A percentile compares a stretch with the other conserved stretches of the same genome.
These are phyloP conservation scores for Hemitrygon akajei DNA, from an alignment of 2,797 vertebrate species.

Conservation along the genomic window DNA sequence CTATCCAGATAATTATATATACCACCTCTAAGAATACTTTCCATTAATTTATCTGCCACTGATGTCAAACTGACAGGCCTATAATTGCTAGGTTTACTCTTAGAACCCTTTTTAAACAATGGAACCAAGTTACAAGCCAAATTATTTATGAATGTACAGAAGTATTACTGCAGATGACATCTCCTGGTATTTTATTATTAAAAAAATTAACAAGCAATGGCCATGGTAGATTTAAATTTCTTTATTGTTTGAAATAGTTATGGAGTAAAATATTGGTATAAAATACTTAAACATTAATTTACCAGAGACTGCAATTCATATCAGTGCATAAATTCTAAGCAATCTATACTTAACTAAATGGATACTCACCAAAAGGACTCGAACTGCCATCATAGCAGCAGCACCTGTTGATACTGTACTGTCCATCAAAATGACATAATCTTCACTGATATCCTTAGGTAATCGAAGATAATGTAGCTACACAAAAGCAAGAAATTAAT, in stretches of 20 bases:
- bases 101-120: too few species aligned
- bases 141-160: not conserved
- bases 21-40: too few species aligned
- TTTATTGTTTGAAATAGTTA: not conserved
- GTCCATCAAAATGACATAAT: slow-evolving; percentile 88
- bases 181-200: not conserved
- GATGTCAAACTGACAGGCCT: too few species aligned
- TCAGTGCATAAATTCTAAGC: not conserved
- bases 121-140: not conserved
- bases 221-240: not conserved
- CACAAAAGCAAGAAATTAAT: slow-evolving; percentile 27
- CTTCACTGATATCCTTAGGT: slow-evolving; percentile 82
- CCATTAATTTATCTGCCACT: too few species aligned
- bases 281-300: not conserved
- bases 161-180: not conserved
- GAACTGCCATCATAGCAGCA: slow-evolving; percentile 79
- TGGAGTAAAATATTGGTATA: not conserved
- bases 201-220: not conserved
- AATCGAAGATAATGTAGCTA: slow-evolving; percentile 84
- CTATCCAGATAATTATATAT: too few species aligned
- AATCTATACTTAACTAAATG: not conserved
- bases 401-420: slow-evolving; percentile 84
- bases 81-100: too few species aligned
- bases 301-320: not conserved
- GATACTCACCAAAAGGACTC: slow-evolving; percentile 70